These are phyloP conservation scores for Halcyon malimbica DNA, from an alignment of 2,113 vertebrate genomes.

Conservation along the genomic window DNA sequence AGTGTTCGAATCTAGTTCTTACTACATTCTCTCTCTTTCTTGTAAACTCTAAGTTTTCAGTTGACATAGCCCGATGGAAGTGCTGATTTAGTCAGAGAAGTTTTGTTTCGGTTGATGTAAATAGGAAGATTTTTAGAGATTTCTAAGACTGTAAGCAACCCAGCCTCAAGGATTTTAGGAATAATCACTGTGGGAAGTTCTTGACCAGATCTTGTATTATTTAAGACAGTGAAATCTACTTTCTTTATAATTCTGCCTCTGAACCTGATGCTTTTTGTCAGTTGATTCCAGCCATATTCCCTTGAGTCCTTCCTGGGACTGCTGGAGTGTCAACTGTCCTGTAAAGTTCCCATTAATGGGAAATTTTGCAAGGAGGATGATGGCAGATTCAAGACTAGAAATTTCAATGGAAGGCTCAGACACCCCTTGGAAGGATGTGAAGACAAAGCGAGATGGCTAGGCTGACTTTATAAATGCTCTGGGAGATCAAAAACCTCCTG, in stretches of 20 bases:
- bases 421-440: neutral
- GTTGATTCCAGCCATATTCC: neutral
- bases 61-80: neutral
- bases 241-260: neutral
- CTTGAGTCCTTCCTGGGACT: neutral
- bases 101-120: neutral
- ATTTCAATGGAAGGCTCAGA: neutral
- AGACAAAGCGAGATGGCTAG: neutral
- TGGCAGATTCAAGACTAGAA: neutral
- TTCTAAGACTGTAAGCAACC: neutral
- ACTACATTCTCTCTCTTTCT: neutral
- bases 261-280: neutral
- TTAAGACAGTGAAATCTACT: slow-evolving; percentile 6
- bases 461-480: neutral
- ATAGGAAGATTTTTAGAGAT: neutral
- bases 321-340: neutral
- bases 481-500: neutral
- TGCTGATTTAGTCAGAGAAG: neutral
- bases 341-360: neutral
- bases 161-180: neutral
- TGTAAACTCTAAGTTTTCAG: neutral
- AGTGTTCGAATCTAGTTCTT: neutral
- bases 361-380: neutral
- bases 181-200: neutral
- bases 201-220: neutral